A percentile compares a stretch with the other conserved stretches of the same genome.
Evolutionary conservation across 2,113 vertebrate genomes (phyloP).

Genomic region (Tychaedon coryphoeus): DNA sequence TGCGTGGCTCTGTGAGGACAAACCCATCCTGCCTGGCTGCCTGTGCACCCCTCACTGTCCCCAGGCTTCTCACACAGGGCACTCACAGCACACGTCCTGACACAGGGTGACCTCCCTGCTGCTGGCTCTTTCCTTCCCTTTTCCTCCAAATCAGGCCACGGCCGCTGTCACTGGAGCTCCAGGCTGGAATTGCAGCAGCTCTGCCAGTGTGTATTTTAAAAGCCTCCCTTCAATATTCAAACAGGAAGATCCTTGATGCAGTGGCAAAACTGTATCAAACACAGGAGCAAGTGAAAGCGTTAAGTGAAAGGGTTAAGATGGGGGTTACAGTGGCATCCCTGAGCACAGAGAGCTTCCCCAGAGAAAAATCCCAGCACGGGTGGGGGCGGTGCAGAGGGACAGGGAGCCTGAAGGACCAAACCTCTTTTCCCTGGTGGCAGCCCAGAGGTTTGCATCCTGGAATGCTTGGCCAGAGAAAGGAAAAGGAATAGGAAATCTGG

Average conservation of each 20-base stretch:
- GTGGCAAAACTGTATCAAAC: background rate
- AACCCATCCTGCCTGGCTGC: background rate
- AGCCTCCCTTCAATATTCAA: background rate
- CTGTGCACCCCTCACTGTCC: background rate
- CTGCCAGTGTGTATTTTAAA: background rate
- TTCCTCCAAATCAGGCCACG: background rate
- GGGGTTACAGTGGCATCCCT: fast-evolving
- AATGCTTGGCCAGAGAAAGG: background rate
- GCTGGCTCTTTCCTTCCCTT: background rate
- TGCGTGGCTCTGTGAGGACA: fast-evolving
- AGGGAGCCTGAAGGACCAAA: background rate
- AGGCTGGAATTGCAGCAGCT: slow-evolving; percentile 10
- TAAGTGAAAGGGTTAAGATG: fast-evolving
- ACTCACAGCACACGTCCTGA: background rate
- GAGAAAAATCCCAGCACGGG: background rate
- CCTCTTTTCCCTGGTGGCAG: background rate
- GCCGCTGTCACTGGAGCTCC: background rate
- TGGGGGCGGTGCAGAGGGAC: fast-evolving
- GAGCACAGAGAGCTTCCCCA: background rate
- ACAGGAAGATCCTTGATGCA: background rate
- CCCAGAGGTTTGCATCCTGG: background rate
- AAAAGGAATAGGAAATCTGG: background rate
- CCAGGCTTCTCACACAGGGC: background rate
- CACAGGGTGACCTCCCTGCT: background rate
- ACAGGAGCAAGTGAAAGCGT: background rate